phyloP scores from a whole-genome alignment of 2,113 vertebrate species.

The Malurus cyaneus region DNA sequence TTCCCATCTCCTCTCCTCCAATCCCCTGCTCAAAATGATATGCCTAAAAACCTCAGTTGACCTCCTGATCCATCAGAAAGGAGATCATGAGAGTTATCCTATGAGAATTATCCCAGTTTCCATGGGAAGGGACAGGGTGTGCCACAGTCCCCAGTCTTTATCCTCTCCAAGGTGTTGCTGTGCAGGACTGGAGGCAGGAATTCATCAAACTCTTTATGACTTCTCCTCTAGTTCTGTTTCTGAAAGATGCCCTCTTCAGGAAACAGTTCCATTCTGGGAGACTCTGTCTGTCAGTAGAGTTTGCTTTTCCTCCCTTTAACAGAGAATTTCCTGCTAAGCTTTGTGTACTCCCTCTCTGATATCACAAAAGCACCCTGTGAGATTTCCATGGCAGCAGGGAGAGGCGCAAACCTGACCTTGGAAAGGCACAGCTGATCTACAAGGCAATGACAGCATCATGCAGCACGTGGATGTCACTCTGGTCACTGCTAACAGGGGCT shows the following conservation, averaged over 20 bases:
- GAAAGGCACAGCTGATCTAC: neutral
- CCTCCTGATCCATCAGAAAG: neutral
- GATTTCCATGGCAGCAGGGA: neutral
- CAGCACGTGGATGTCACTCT: rapidly evolving
- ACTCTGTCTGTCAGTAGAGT: neutral
- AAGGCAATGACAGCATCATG: neutral
- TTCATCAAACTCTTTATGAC: neutral
- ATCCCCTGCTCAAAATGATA: neutral
- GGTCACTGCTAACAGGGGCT: neutral
- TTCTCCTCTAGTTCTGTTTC: neutral
- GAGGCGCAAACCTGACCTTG: neutral
- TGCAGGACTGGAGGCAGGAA: neutral
- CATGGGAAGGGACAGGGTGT: neutral
- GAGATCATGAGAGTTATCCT: neutral
- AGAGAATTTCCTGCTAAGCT: neutral
- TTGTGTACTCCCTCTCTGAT: neutral
- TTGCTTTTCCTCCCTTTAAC: neutral
- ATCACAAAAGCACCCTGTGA: neutral
- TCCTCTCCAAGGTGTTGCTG: neutral
- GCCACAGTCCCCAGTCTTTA: neutral
- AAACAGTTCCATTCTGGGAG: neutral
- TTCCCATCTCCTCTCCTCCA: neutral
- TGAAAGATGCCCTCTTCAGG: neutral
- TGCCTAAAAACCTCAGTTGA: neutral
- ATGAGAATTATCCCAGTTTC: neutral